Base-by-base conservation (phyloP, 2,113 vertebrate species). In the Ptilorrhoa leucosticta region DNA sequence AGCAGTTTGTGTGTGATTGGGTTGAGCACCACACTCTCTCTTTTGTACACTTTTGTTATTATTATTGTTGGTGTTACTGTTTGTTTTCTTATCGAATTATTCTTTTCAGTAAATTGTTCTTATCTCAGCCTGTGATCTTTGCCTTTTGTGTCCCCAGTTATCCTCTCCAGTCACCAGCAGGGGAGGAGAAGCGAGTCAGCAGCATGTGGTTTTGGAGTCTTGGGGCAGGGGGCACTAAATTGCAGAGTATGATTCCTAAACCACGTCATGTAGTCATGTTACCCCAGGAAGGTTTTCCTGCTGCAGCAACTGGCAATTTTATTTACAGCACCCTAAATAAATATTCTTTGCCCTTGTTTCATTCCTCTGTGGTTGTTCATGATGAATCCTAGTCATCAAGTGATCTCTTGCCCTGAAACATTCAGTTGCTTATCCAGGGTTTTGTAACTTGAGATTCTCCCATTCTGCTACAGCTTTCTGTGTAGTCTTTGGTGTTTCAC, bases 1-100 rank as follows among this genome's bases (percentile, higher is more conserved):
- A 60, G 14, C 0, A 1, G 13, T 39, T 51, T 23, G 3, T n/a
- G 7, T 30, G 5, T 28, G 24, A 51, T 12, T 20, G 10, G 9
- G 3, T 15, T 17, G 30, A 35, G 30, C 39, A 61, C 47, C 35
- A 23, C 4, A 0, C 14, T 26, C 39, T 66, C 35, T n/a, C 11
- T 45, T 82, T 60, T 45, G n/a, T 30, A 26, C 20, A 15, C 2
- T 53, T 53, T 17, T 44, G 8, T 51, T 28, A 28, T 20, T 66
- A 24, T 28, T 50, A 66, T 17, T 51, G 7, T 26, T 60, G 17
- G 30, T 60, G 11, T 31, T 47, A 39, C 9, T 47, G 7, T 24
- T 57, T 73, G 39, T 26, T 76, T 40, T 47, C 61, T 61, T 53
- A 19, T 15, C 13, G 47, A 8, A 3, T 51, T 10, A 5, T 4